A percentile compares a stretch with the other conserved stretches of the same genome.
Conservation (phyloP, 1,140 invertebrate species). For the Alviniconcha marisindica region DNA sequence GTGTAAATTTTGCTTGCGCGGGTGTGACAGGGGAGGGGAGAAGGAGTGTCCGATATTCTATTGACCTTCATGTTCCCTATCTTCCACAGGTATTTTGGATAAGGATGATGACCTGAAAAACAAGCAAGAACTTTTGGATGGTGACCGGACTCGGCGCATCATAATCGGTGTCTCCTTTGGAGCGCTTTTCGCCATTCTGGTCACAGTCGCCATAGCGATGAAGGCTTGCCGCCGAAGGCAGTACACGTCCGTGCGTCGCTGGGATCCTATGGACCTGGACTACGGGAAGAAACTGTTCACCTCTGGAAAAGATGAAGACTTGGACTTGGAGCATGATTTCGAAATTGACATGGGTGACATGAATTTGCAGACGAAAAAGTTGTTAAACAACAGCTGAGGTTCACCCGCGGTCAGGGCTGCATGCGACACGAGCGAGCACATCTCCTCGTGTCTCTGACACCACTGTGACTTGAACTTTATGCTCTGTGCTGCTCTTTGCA, state of each 20-base stretch:
- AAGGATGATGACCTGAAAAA: neutral
- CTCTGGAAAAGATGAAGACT: slow-evolving; percentile 24
- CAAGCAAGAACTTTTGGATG: neutral
- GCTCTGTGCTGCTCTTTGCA: too few species aligned
- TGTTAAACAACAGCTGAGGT: slow-evolving; percentile 36
- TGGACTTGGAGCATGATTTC: slow-evolving; percentile 35
- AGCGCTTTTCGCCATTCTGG: slow-evolving; percentile 20
- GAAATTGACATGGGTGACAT: slow-evolving; percentile 46
- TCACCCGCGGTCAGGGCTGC: too few species aligned
- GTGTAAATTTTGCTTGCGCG: too few species aligned
- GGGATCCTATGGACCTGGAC: slow-evolving; percentile 41
- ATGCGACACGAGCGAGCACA: too few species aligned
- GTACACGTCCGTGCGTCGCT: slow-evolving; percentile 15
- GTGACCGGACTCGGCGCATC: slow-evolving; percentile 20
- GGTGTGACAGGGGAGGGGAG: too few species aligned
- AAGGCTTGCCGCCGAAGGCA: slow-evolving; percentile 20
- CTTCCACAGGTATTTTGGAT: neutral
- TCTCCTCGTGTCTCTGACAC: too few species aligned
- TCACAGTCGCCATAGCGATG: slow-evolving; percentile 20
- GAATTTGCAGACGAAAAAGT: slow-evolving; percentile 36
- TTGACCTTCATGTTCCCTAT: neutral
- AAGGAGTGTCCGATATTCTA: neutral
- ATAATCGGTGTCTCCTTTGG: slow-evolving; percentile 37
- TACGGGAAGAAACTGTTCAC: slow-evolving; percentile 44
- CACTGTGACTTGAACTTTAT: too few species aligned